Evolutionary conservation across 1,140 invertebrate species (phyloP).

Genomic region (Portunus trituberculatus): DNA sequence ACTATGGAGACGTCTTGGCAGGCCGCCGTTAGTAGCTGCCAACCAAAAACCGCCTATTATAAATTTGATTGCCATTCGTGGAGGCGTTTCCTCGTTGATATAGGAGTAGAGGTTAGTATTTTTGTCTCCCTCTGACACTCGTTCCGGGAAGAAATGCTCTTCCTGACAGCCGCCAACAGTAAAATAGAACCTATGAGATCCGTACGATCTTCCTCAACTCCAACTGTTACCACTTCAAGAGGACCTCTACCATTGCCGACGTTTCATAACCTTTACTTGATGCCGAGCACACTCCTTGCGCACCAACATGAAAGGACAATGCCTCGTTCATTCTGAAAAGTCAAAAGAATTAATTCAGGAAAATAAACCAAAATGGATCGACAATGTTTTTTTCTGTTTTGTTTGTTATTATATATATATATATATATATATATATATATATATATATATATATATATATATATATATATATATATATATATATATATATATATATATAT

Average conservation of each 20-base stretch:
- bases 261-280: constrained; percentile 59
- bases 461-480: too few relatives aligned
- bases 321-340: neutral
- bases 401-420: too few relatives aligned
- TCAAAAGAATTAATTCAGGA: too few relatives aligned
- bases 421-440: too few relatives aligned
- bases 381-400: too few relatives aligned
- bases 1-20: neutral
- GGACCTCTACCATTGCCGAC: constrained; percentile 61
- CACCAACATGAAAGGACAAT: neutral
- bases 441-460: too few relatives aligned
- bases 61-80: constrained; percentile 12
- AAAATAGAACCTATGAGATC: neutral
- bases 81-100: constrained; percentile 51
- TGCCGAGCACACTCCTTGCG: neutral
- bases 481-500: too few relatives aligned
- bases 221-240: constrained; percentile 41
- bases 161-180: constrained; percentile 39
- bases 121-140: neutral
- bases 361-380: too few relatives aligned
- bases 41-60: constrained; percentile 47
- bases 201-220: constrained; percentile 13
- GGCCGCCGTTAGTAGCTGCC: constrained; percentile 1
- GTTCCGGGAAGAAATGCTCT: neutral
- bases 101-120: constrained; percentile 39